phyloP scores from a whole-genome alignment of 2,113 vertebrate genomes.

The Murina feae region DNA sequence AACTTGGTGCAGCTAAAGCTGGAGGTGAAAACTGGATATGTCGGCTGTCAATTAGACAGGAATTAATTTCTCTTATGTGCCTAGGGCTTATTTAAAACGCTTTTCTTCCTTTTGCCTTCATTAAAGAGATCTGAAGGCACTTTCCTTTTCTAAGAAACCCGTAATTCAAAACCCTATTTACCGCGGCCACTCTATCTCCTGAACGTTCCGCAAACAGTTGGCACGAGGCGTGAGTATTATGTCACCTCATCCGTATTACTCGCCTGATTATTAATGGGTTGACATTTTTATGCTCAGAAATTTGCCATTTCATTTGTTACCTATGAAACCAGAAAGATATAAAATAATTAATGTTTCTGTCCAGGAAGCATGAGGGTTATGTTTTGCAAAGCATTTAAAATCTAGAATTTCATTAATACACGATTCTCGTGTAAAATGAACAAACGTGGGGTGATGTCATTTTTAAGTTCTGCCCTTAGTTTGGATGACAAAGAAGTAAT shows the following conservation, averaged over 20 bases:
- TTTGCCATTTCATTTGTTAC: not conserved
- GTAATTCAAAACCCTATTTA: not conserved
- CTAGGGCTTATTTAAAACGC: not conserved
- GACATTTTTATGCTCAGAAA: not conserved
- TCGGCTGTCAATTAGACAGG: not conserved
- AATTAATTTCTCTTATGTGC: not conserved
- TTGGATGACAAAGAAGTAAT: conserved; percentile 13
- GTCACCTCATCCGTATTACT: not conserved
- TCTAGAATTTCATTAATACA: conserved; percentile 5
- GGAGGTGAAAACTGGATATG: not conserved
- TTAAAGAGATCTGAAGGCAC: not conserved
- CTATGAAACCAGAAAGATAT: not conserved
- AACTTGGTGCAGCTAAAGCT: not conserved
- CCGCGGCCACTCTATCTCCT: not conserved
- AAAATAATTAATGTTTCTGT: conserved; percentile 20
- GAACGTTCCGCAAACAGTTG: accelerated
- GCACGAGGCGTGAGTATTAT: not conserved
- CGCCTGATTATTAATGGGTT: not conserved
- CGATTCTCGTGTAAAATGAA: not conserved
- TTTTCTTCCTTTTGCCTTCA: not conserved
- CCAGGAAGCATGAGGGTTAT: not conserved
- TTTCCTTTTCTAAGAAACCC: not conserved
- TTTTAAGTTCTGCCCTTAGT: conserved; percentile 41
- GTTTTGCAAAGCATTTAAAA: conserved; percentile 37
- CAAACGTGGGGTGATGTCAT: not conserved